phyloP scores from a whole-genome alignment of 2,888 invertebrate genomes.

The Cylindroiulus punctatus region DNA sequence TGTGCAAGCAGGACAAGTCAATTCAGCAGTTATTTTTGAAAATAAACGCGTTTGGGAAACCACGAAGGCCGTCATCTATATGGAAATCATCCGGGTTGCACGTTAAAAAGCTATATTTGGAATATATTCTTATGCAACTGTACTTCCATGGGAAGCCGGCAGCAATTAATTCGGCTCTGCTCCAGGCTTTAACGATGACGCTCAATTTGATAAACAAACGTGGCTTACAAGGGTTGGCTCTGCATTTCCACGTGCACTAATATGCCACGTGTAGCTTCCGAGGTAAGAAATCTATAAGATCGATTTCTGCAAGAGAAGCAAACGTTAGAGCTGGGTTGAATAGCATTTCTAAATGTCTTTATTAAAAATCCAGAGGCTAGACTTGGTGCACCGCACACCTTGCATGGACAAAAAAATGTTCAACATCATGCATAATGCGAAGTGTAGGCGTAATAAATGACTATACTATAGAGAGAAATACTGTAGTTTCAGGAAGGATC shows the following conservation, averaged over 20 bases:
- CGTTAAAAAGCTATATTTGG: conserved; percentile 27
- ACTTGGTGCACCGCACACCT: too few species aligned
- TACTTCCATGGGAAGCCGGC: background rate
- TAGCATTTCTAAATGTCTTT: background rate
- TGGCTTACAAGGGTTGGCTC: background rate
- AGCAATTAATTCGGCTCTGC: background rate
- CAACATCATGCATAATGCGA: too few species aligned
- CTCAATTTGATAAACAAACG: background rate
- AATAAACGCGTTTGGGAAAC: background rate
- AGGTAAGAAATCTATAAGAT: background rate
- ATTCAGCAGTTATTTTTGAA: background rate
- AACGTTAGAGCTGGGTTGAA: background rate
- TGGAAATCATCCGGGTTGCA: background rate
- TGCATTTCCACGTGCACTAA: background rate
- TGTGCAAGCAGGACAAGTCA: background rate
- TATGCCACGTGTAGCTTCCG: background rate
- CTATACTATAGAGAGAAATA: too few species aligned
- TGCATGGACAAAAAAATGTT: too few species aligned
- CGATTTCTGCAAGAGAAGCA: background rate
- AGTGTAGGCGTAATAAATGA: too few species aligned
- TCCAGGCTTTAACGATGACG: too few species aligned
- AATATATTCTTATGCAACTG: background rate
- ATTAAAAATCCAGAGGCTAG: too few species aligned
- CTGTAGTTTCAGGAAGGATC: too few species aligned
- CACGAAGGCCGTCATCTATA: background rate